Evolutionary conservation across 1,140 invertebrate species (phyloP).

Genomic region (Tetragnatha versicolor): DNA sequence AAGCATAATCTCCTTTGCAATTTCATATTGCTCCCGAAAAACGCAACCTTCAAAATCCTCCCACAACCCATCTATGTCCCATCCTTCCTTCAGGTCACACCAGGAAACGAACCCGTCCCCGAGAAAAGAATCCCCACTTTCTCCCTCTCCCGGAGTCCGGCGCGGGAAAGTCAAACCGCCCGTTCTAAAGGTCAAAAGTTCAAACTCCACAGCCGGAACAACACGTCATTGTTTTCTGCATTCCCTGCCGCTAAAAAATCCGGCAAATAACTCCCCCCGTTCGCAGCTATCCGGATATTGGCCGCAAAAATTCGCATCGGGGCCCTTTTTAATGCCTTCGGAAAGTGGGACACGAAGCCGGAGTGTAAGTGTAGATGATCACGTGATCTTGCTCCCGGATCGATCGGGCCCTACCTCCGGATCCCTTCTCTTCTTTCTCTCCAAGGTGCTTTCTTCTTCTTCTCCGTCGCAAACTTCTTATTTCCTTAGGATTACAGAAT

Average conservation of each 20-base stretch:
- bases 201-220: too few relatives aligned
- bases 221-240: too few relatives aligned
- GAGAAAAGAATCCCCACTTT: too few relatives aligned
- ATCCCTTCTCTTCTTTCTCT: constrained; percentile 31
- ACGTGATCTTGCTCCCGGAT: constrained; percentile 25
- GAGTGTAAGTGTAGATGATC: constrained; percentile 54
- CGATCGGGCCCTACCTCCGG: constrained; percentile 12
- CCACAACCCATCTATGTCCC: too few relatives aligned
- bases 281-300: constrained; percentile 2
- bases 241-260: neutral
- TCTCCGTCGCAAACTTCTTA: neutral
- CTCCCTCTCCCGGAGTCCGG: neutral
- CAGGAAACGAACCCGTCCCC: neutral
- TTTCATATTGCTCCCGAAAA: too few relatives aligned
- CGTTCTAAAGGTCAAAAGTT: constrained; percentile 50
- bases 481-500: constrained; percentile 28
- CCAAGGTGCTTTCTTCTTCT: neutral
- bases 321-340: constrained; percentile 17
- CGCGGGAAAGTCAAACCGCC: neutral
- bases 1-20: too few relatives aligned
- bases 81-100: too few relatives aligned
- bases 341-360: constrained; percentile 46
- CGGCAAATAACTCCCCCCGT: neutral
- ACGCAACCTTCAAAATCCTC: too few relatives aligned
- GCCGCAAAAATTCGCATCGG: constrained; percentile 38